Conservation (phyloP, 2,797 vertebrate genomes). For the Cuculus canorus region DNA sequence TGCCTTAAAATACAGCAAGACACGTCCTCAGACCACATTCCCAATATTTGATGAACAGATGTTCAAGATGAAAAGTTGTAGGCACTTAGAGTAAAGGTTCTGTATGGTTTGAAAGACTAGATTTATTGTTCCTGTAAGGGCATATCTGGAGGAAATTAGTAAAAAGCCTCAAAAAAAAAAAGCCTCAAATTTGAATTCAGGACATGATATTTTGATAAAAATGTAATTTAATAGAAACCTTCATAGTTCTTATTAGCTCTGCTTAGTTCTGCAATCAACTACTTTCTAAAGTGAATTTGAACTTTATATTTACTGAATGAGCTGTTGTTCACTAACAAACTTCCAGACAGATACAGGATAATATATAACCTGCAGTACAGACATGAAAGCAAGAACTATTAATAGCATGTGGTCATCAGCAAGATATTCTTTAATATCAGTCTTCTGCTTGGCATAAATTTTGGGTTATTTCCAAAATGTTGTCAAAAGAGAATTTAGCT, state of each 20-base stretch:
- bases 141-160: slow-evolving; percentile 44
- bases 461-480: background rate
- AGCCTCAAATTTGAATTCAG: slow-evolving; percentile 22
- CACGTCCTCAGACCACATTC: background rate
- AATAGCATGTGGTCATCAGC: background rate
- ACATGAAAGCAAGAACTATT: background rate
- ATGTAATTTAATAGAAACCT: background rate
- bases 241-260: background rate
- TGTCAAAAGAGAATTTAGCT: background rate
- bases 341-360: background rate
- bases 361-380: background rate
- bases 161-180: too few species aligned
- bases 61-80: slow-evolving; percentile 49
- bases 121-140: slow-evolving; percentile 35
- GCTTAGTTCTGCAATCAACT: background rate
- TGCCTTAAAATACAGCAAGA: background rate
- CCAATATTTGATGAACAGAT: background rate
- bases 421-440: background rate
- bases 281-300: background rate
- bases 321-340: background rate
- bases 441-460: background rate
- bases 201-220: background rate
- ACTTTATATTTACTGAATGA: background rate
- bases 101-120: slow-evolving; percentile 29
- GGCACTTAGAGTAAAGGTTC: slow-evolving; percentile 31